Base-by-base conservation (phyloP, 2,797 vertebrate species). In the Cossypha dichroa region DNA sequence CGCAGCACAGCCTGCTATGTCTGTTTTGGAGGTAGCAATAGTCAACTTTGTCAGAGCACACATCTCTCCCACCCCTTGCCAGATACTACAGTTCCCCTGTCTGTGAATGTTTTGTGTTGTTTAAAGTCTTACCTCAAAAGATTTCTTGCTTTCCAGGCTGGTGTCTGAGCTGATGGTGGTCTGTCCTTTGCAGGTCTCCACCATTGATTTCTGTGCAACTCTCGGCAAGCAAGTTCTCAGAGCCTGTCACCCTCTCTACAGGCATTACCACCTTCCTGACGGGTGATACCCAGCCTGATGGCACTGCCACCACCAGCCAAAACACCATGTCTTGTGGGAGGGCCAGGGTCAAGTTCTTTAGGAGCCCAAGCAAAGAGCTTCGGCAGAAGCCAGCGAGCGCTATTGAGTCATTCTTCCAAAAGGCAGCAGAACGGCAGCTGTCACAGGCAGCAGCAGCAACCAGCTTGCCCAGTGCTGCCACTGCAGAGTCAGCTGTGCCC, bases 331-430 rank as follows among this genome's bases (percentile, higher is more conserved):
- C 96, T 34, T 74, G 74, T 60, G 64, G 36, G 41, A 90, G 83
- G 54, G 81, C 95, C 38, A 95, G 85, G 82, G 86, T 93, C 43
- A 97, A 96, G 60, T 96, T 91, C 73, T 96, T 95, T 14, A 96
- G 85, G 87, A 95, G 96, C 54, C 96, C 96, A 23, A 94, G 34
- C 29, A 95, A 96, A 86, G 96, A 97, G 46, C 22, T 89, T 3
- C 91, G 95, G 77, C 98, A 98, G 94, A 98, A 98, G 77, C 89
- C 97, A 67, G 64, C 80, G 3, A 97, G 98, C 29, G 96, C 97
- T 95, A 99, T 99, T 86, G 98, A 98, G 88, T 98, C 98, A 2
- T 98, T 99, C 76, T 99, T 99, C 97, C 98, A 98, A 81, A 99
- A 98, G 93, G 98, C 97, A 19, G 92, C 97, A 25, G 98, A 98